Evolutionary conservation across 2,113 vertebrate genomes (phyloP), one percentile per base, ranked within the genome.

Genomic region (Sialia sialis): DNA sequence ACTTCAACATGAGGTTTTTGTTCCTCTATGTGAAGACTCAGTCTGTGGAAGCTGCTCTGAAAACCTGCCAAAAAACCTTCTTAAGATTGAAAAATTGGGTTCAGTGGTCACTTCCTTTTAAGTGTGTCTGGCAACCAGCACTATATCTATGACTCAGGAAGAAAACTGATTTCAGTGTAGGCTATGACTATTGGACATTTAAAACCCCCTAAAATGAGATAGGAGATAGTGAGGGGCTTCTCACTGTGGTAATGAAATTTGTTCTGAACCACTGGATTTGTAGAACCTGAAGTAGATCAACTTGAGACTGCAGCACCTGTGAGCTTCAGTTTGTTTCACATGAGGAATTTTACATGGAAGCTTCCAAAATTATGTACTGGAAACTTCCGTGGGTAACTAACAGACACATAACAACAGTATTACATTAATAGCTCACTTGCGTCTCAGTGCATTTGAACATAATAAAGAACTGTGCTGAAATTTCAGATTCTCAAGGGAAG

Each of bases 21-120:
- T 80, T 91, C 76, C 56, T 74, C 78, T 77, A 12, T 46, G 48
- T 83, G 89, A 85, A 93, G 63, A 87, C 51, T 69, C 26, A 43
- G 34, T 56, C 78, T 69, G 46, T 78, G 72, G 72, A 94, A 92
- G 41, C 38, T 60, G 27, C 56, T 75, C 34, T 83, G 34, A 63
- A 74, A 32, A 46, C 27, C 74, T 81, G 39, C 67, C 83, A 70
- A 94, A 88, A 86, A 96, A 58, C 30, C 49, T 91, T 88, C 58
- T 60, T 63, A 75, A 63, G 49, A 72, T 74, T 94, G 46, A 95
- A 89, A 91, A 94, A 78, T 75, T 69, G n/a, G 62, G 75, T 92
- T 96, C 84, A 77, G 87, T 64, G 89, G 87, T 96, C 73, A 75
- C 56, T 96, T 94, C 70, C 43, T 94, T 96, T 96, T 34, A 74